Conservation (phyloP, 2,113 vertebrate genomes). For the Geothlypis trichas region DNA sequence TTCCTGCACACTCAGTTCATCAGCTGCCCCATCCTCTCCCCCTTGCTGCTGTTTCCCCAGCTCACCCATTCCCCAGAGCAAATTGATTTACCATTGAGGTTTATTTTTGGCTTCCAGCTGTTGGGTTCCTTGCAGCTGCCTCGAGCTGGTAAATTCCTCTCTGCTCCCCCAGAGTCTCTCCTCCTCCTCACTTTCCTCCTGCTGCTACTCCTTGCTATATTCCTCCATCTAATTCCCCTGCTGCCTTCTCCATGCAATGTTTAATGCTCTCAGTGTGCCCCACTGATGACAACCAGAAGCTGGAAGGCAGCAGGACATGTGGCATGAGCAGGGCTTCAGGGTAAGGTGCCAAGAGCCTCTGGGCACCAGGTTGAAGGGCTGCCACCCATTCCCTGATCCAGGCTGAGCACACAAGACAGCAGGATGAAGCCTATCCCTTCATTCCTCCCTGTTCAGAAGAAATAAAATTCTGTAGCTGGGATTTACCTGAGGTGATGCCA, state of each 20-base stretch:
- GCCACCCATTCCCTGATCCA: background rate
- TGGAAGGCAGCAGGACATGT: background rate
- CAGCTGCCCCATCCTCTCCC: background rate
- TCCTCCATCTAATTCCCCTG: background rate
- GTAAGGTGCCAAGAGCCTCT: background rate
- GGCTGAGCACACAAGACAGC: background rate
- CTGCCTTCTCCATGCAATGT: background rate
- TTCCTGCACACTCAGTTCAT: background rate
- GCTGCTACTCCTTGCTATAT: background rate
- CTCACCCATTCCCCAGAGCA: background rate
- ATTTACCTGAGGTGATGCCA: background rate
- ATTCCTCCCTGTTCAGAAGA: background rate
- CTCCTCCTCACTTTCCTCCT: background rate
- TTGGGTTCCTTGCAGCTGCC: slow-evolving; percentile 20
- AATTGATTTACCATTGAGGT: background rate
- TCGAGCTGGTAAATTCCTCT: background rate
- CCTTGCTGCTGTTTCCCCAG: background rate
- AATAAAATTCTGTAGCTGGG: background rate
- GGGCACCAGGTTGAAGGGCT: background rate
- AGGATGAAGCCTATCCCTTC: background rate
- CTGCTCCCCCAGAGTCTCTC: background rate
- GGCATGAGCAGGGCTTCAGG: background rate
- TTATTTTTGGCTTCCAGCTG: slow-evolving; percentile 57
- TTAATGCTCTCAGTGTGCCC: background rate
- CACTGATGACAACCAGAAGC: fast-evolving